Evolutionary conservation across 2,888 invertebrate species (phyloP).

Genomic region (Hyles lineata): DNA sequence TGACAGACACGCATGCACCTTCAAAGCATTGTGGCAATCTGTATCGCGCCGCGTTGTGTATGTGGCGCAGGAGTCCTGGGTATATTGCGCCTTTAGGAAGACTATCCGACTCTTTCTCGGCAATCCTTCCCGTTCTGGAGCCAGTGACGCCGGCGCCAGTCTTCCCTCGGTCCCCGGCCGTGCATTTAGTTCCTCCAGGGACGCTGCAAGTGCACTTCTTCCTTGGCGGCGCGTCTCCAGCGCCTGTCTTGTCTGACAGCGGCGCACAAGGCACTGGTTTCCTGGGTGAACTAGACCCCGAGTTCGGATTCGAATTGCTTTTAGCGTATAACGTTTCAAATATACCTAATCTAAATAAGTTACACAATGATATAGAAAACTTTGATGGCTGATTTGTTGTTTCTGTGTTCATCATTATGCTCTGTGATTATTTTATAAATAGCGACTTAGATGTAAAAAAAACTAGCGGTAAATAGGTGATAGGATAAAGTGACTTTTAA

Average conservation of each 20-base stretch:
- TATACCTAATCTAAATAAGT: conserved; percentile 62
- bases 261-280: conserved; percentile 38
- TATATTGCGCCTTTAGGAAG: conserved; percentile 65
- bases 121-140: conserved; percentile 60
- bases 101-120: conserved; percentile 53
- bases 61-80: conserved; percentile 74
- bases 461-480: neutral
- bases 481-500: neutral
- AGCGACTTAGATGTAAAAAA: neutral
- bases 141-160: conserved; percentile 79
- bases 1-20: conserved; percentile 72
- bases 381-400: conserved; percentile 38
- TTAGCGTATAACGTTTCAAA: conserved; percentile 71
- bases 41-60: conserved; percentile 75
- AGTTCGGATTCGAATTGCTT: conserved; percentile 51
- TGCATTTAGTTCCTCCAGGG: conserved; percentile 50
- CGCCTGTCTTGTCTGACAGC: conserved; percentile 37
- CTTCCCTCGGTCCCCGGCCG: conserved; percentile 69
- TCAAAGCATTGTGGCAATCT: conserved; percentile 80
- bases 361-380: conserved; percentile 56
- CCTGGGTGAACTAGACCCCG: conserved; percentile 52
- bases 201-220: conserved; percentile 51
- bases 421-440: neutral
- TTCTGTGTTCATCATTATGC: conserved; percentile 4
- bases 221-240: conserved; percentile 52